Percentiles rank a stretch among this genome's conserved stretches.
Evolutionary conservation across 2,113 vertebrate species (phyloP).

Genomic region (Dryoscopus gambensis): DNA sequence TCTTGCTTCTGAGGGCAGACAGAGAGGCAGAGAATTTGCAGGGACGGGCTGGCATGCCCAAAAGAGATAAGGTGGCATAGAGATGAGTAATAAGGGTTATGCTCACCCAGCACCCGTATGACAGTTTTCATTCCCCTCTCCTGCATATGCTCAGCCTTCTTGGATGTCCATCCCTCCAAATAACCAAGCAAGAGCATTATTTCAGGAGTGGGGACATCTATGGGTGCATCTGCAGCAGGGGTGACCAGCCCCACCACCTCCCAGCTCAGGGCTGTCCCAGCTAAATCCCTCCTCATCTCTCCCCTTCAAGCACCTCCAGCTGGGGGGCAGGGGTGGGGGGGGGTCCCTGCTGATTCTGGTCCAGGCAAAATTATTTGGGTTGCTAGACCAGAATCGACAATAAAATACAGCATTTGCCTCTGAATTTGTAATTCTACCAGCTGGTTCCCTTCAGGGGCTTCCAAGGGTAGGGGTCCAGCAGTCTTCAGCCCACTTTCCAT

Average conservation of each 20-base stretch:
- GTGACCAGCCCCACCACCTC: accelerated
- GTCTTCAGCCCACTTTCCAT: neutral
- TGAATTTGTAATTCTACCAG: neutral
- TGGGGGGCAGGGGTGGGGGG: neutral
- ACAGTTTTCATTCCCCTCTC: neutral
- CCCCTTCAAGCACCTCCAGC: neutral
- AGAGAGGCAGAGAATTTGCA: neutral
- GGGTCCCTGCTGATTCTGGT: accelerated
- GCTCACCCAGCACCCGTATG: neutral
- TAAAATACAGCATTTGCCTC: neutral
- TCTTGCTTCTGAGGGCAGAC: neutral
- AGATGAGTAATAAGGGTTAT: neutral
- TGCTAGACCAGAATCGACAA: neutral
- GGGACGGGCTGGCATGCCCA: neutral
- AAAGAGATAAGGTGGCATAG: neutral
- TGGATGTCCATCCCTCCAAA: neutral
- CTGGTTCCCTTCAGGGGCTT: neutral
- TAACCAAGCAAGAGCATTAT: neutral
- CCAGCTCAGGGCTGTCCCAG: neutral
- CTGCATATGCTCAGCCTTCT: neutral
- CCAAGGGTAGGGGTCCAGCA: neutral
- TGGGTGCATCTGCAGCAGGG: neutral
- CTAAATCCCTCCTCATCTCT: neutral
- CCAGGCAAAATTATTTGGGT: neutral
- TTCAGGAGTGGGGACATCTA: neutral